Conservation (phyloP, 1,140 invertebrate genomes). For the Hycleus phaleratus region DNA sequence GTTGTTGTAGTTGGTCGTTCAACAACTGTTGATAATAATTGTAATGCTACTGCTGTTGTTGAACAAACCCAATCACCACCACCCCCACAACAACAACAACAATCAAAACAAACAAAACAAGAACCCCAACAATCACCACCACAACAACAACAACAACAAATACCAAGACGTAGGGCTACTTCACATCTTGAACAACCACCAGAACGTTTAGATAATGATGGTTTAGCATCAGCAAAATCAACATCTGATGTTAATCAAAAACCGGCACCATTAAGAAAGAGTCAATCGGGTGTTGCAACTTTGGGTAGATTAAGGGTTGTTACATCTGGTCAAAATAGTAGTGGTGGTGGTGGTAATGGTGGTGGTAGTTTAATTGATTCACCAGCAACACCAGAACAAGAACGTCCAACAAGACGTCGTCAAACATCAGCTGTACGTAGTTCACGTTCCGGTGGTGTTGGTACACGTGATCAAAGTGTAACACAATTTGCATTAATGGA, state of each 20-base stretch:
- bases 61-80: slow-evolving; percentile 1
- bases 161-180: slow-evolving; percentile 31
- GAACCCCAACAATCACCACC: too few relatives aligned
- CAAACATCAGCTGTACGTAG: slow-evolving; percentile 35
- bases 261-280: slow-evolving; percentile 36
- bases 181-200: slow-evolving; percentile 38
- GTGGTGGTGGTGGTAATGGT: slow-evolving; percentile 1
- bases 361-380: slow-evolving; percentile 33
- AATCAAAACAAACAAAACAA: too few relatives aligned
- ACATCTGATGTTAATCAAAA: slow-evolving; percentile 33
- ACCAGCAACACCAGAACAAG: slow-evolving; percentile 39
- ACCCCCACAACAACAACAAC: too few relatives aligned
- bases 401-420: slow-evolving; percentile 31
- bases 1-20: slow-evolving; percentile 9
- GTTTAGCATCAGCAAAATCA: slow-evolving; percentile 34
- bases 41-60: slow-evolving; percentile 54
- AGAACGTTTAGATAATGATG: slow-evolving; percentile 38
- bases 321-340: slow-evolving; percentile 37
- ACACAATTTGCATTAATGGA: slow-evolving; percentile 88
- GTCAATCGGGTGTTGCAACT: slow-evolving; percentile 44
- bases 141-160: too few relatives aligned
- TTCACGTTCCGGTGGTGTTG: slow-evolving; percentile 27
- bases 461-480: slow-evolving; percentile 52
- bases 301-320: slow-evolving; percentile 54
- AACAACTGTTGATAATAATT: slow-evolving; percentile 55